Conservation (phyloP, 2,113 vertebrate genomes). For the Poeciliopsis prolifica region DNA sequence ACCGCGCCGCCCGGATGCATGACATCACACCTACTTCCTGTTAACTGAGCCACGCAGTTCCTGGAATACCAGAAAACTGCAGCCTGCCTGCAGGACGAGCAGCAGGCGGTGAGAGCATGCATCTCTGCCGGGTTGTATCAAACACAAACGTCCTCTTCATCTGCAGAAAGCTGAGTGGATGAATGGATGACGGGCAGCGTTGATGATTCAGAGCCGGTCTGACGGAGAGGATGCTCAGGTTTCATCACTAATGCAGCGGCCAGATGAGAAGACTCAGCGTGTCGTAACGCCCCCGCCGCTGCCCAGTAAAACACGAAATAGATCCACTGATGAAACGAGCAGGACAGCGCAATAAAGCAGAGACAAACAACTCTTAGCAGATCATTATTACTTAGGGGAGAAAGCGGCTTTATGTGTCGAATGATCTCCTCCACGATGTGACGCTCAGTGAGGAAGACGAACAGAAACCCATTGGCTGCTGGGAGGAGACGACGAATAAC, state of each 20-base stretch:
- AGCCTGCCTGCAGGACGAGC: not conserved
- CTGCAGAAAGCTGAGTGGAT: slow-evolving; percentile 2
- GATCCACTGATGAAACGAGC: slow-evolving; percentile 55
- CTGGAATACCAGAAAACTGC: slow-evolving; percentile 4
- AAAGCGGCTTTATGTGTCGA: slow-evolving; percentile 58
- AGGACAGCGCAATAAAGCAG: slow-evolving; percentile 62
- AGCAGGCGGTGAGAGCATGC: not conserved
- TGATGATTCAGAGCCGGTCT: slow-evolving; percentile 49
- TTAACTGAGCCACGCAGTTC: slow-evolving; percentile 12
- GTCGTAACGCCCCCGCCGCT: slow-evolving; percentile 54
- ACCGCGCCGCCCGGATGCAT: not conserved
- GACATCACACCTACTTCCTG: slow-evolving; percentile 41
- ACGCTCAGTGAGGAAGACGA: slow-evolving; percentile 45
- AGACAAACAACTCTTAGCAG: slow-evolving; percentile 67
- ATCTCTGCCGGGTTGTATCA: not conserved
- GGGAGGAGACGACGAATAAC: too few relatives aligned
- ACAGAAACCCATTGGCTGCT: too few relatives aligned
- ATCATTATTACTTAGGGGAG: slow-evolving; percentile 60
- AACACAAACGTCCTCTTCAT: slow-evolving; percentile 11
- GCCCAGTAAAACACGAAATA: not conserved
- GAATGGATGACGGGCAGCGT: slow-evolving; percentile 41
- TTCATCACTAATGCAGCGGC: slow-evolving; percentile 69
- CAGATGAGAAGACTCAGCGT: slow-evolving; percentile 64
- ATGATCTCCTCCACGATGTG: slow-evolving; percentile 49
- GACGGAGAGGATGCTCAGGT: slow-evolving; percentile 21